Conservation (phyloP, 2,888 invertebrate genomes). For the Tineola bisselliella region DNA sequence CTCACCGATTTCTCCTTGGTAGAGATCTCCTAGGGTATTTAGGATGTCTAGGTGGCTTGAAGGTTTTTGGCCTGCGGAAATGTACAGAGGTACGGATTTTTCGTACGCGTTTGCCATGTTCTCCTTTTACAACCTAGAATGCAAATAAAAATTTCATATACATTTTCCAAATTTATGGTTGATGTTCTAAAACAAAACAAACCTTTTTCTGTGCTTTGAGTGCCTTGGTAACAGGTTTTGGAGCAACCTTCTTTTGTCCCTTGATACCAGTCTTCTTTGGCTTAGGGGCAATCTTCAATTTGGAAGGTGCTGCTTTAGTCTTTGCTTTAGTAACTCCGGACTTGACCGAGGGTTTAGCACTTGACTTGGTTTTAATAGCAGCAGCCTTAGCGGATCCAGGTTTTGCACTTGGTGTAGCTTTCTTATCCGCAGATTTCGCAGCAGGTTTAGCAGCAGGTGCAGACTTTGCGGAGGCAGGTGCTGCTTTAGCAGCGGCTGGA, state of each 20-base stretch:
- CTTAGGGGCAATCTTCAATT: conserved; percentile 62
- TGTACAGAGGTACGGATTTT: conserved; percentile 96
- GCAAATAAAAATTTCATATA: not conserved
- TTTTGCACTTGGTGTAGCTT: conserved; percentile 53
- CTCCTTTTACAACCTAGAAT: conserved; percentile 86
- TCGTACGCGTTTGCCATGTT: conserved; percentile 85
- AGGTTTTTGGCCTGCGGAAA: conserved; percentile 94
- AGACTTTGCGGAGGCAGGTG: conserved; percentile 52
- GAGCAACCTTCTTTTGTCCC: conserved; percentile 60
- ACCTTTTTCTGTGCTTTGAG: conserved; percentile 89
- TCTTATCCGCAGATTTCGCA: conserved; percentile 46
- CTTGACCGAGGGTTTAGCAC: conserved; percentile 60
- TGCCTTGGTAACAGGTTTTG: conserved; percentile 76
- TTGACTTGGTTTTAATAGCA: conserved; percentile 57
- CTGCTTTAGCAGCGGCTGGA: conserved; percentile 43
- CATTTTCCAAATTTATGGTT: too few species aligned
- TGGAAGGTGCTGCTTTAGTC: conserved; percentile 57
- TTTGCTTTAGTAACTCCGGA: conserved; percentile 60
- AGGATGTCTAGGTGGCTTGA: conserved; percentile 89
- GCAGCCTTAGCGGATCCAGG: conserved; percentile 65
- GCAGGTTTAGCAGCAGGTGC: conserved; percentile 46
- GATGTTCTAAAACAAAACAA: too few species aligned
- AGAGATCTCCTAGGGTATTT: conserved; percentile 96
- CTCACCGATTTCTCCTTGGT: conserved; percentile 88
- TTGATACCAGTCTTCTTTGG: conserved; percentile 67